Base-by-base conservation (phyloP, 2,888 invertebrate genomes). In the Bimastos eiseni region DNA sequence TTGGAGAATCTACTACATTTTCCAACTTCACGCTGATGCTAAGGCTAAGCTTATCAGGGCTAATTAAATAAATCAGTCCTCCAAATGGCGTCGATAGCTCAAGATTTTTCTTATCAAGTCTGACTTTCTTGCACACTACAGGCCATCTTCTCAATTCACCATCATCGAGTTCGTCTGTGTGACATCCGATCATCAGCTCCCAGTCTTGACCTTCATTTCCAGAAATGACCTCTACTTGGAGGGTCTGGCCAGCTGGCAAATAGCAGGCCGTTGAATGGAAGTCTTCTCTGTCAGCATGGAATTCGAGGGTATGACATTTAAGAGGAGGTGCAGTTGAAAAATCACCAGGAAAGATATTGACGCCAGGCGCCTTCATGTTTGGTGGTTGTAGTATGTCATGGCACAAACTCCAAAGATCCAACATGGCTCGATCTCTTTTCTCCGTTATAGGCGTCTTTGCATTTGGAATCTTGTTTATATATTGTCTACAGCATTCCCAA, bases 331-430 rank as follows among this genome's bases (percentile, higher is more conserved):
- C 37, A 11, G 33, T 37, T 17, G 91, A 83, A 83, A 93, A 92
- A 91, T 93, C 92, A 19, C 93, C 92, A 0, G 93, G 93, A 90
- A 93, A 93, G 33, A 83, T 44, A n/a, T 92, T 90, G 17, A 92
- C 90, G 19, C 92, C 91, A 44, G 92, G 91, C 34, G 91, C 89
- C 90, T 92, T 92, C 19, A 83, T 38, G 34, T 6, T 24, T 49
- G 19, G 49, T 49, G 49, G 49, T 49, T 24, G 19, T 3, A 49
- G 49, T 3, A 49, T 21, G 21, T 49, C 49, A 49, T 49, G 6
- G 24, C 49, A 49, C 2, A 21, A 49, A 21, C 19, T 19, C 49
- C 49, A 49, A 49, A 49, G 1, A 49, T 49, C 6, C 21, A 49
- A 17, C 1, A 49, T 49, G 49, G 49, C 21, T 49, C 21, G 19